Evolutionary conservation across 2,797 vertebrate genomes (phyloP).

Genomic region (Huso huso): DNA sequence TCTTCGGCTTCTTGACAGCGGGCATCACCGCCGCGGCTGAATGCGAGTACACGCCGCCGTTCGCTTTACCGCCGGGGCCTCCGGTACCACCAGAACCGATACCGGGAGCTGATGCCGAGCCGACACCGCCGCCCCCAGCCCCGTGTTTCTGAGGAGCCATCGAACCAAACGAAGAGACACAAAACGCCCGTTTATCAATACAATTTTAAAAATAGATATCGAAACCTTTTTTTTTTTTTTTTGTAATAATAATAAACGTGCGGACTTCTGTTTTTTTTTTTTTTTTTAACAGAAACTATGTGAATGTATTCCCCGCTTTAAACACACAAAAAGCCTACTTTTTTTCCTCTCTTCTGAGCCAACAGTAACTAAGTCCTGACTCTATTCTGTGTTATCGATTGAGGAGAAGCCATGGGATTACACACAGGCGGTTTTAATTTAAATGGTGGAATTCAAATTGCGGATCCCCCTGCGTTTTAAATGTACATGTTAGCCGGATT

Average conservation of each 20-base stretch:
- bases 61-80: slow-evolving; percentile 58
- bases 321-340: not conserved
- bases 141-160: slow-evolving; percentile 68
- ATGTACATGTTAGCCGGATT: not conserved
- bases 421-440: slow-evolving; percentile 29
- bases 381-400: slow-evolving; percentile 11
- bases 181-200: not conserved
- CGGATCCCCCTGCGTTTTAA: slow-evolving; percentile 26
- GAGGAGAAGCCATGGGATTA: slow-evolving; percentile 36
- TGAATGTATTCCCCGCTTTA: not conserved
- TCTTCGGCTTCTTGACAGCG: slow-evolving; percentile 90
- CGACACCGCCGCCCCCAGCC: slow-evolving; percentile 31
- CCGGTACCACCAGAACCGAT: slow-evolving; percentile 49
- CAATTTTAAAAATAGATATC: not conserved
- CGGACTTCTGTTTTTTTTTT: too few relatives aligned
- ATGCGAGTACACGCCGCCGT: slow-evolving; percentile 69
- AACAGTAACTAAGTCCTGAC: not conserved
- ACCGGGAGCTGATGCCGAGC: slow-evolving; percentile 36
- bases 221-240: slow-evolving; percentile 1
- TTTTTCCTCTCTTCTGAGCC: not conserved
- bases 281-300: too few relatives aligned
- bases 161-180: not conserved
- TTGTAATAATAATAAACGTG: slow-evolving; percentile 8
- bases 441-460: slow-evolving; percentile 32
- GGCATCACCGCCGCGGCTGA: slow-evolving; percentile 68